phyloP scores from a whole-genome alignment of 2,888 invertebrate genomes.

The Xylophagus ater region DNA sequence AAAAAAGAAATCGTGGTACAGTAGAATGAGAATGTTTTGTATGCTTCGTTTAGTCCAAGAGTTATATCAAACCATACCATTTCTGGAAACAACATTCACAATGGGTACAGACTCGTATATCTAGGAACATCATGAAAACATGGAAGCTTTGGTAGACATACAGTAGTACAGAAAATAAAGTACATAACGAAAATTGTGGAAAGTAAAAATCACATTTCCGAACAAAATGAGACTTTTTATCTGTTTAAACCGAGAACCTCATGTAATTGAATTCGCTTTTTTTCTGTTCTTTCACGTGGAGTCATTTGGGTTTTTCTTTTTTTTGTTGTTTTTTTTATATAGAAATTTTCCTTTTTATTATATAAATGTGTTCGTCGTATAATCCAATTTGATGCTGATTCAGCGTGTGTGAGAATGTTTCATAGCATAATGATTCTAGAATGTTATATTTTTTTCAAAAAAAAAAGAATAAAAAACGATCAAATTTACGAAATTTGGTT shows the following conservation, averaged over 20 bases:
- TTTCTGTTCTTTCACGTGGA: not conserved
- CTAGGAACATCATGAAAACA: too few relatives aligned
- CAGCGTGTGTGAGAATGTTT: constrained; percentile 9
- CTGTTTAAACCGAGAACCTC: constrained; percentile 9
- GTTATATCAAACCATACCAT: too few relatives aligned
- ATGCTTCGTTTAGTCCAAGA: too few relatives aligned
- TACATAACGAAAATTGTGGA: not conserved
- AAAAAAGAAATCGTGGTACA: too few relatives aligned
- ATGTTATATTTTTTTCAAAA: too few relatives aligned
- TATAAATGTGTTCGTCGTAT: constrained; percentile 2
- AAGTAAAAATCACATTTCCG: constrained; percentile 12
- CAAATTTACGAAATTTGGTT: constrained; percentile 5
- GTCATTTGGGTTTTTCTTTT: not conserved
- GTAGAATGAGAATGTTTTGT: too few relatives aligned
- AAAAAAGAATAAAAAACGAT: too few relatives aligned
- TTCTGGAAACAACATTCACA: too few relatives aligned
- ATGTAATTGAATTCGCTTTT: constrained; percentile 13
- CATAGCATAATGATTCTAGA: too few relatives aligned
- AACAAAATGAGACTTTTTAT: constrained; percentile 11
- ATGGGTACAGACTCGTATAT: too few relatives aligned
- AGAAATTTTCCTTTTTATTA: not conserved
- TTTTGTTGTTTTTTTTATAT: too few relatives aligned
- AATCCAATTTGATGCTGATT: constrained; percentile 15
- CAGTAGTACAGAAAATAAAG: not conserved
- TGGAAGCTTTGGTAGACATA: too few relatives aligned